Conservation (phyloP, 1,140 invertebrate species). For the Aphelinus certus region DNA sequence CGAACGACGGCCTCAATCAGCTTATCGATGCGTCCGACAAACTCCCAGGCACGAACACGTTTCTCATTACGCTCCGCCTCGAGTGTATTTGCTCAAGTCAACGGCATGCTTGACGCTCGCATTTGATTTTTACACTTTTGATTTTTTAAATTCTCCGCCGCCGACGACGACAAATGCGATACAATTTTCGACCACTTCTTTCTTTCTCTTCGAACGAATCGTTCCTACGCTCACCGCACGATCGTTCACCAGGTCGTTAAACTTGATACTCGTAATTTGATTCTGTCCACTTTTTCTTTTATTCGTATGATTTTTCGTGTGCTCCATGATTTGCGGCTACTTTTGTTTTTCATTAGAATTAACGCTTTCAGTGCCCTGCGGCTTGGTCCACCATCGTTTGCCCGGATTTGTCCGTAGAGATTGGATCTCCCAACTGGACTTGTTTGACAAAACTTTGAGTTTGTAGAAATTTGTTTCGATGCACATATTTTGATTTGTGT, state of each 20-base stretch:
- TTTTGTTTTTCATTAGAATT: conserved; percentile 15
- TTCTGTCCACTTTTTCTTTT: conserved; percentile 2
- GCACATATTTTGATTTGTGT: conserved; percentile 16
- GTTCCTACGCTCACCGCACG: too few species aligned
- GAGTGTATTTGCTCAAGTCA: neutral
- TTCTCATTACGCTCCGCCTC: conserved; percentile 2
- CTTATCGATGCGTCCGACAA: conserved; percentile 66
- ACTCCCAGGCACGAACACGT: conserved; percentile 55
- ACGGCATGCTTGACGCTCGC: too few species aligned
- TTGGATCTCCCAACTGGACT: conserved; percentile 35
- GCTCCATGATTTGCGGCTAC: neutral
- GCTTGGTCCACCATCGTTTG: conserved; percentile 31
- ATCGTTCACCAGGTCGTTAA: too few species aligned
- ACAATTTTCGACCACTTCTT: too few species aligned
- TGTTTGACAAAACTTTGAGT: conserved; percentile 22
- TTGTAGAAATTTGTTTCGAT: conserved; percentile 19
- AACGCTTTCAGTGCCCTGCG: conserved; percentile 36
- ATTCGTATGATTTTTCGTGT: neutral
- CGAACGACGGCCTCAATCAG: conserved; percentile 80
- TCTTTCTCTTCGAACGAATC: too few species aligned
- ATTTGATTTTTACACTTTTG: too few species aligned
- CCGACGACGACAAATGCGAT: too few species aligned
- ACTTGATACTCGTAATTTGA: too few species aligned
- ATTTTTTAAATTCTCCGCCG: too few species aligned
- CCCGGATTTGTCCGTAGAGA: conserved; percentile 36